These are phyloP conservation scores for Empidonax alnorum DNA, from an alignment of 2,113 vertebrate species.

Conservation along the genomic window DNA sequence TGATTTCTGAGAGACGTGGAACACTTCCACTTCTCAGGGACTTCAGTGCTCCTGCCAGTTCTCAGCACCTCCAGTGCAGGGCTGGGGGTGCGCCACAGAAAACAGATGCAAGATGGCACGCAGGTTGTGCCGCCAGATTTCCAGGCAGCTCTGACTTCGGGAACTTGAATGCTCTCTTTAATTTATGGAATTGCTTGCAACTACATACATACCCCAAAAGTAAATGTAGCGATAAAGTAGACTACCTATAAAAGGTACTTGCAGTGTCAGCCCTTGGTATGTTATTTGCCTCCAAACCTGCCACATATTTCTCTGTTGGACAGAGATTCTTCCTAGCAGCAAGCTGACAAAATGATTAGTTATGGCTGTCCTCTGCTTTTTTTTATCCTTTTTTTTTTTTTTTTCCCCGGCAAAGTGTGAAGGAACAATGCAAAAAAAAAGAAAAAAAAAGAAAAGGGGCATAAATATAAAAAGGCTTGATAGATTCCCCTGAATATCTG, in stretches of 20 bases:
- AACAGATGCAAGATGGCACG: background rate
- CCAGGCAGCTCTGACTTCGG: conserved; percentile 1
- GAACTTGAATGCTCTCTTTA: conserved; percentile 8
- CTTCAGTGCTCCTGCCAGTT: background rate
- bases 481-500: conserved; percentile 79
- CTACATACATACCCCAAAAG: conserved; percentile 51
- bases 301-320: conserved; percentile 77
- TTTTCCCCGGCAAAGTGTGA: conserved; percentile 44
- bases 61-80: background rate
- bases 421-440: conserved; percentile 71
- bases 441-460: background rate
- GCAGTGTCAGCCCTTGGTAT: conserved; percentile 61
- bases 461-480: conserved; percentile 65
- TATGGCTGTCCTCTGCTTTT: conserved; percentile 82
- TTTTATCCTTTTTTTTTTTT: background rate
- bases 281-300: conserved; percentile 71
- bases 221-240: conserved; percentile 50
- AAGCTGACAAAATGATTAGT: conserved; percentile 86
- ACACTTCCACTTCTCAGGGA: background rate
- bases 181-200: conserved; percentile 41
- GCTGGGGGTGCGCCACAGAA: background rate
- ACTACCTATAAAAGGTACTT: conserved; percentile 67
- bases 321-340: conserved; percentile 83
- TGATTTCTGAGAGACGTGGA: background rate
- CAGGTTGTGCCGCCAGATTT: conserved; percentile 16